Evolutionary conservation across 92 coral and sea anemone genomes (phyloP).

Genomic region (Epizoanthus rinbou): DNA sequence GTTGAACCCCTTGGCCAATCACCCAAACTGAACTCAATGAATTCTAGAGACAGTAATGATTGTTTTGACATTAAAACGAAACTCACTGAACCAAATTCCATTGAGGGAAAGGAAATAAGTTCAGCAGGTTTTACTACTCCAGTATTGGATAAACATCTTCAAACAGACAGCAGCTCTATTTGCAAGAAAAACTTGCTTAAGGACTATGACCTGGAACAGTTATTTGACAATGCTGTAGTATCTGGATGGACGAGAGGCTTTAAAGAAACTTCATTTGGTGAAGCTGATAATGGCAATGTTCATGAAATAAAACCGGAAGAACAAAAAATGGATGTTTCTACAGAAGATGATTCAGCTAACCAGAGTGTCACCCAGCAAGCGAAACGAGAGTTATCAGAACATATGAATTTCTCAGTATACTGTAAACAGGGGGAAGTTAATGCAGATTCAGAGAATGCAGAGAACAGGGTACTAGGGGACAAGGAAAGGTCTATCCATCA

Average conservation of each 20-base stretch:
- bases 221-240: not conserved
- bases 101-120: not conserved
- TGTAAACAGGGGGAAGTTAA: not conserved
- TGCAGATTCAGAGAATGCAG: not conserved
- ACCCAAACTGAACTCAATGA: not conserved
- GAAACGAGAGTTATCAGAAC: slow-evolving; percentile 2
- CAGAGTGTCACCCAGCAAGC: not conserved
- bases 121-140: not conserved
- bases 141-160: not conserved
- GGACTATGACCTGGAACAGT: slow-evolving; percentile 8
- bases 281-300: not conserved
- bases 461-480: not conserved
- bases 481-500: not conserved
- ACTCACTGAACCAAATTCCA: not conserved
- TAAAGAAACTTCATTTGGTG: not conserved
- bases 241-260: not conserved
- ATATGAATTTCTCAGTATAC: not conserved
- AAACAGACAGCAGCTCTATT: not conserved
- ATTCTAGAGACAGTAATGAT: not conserved
- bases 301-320: not conserved
- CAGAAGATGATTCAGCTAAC: not conserved
- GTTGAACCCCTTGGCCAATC: not conserved
- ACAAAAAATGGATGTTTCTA: not conserved
- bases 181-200: slow-evolving; percentile 17
- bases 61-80: not conserved